These are phyloP conservation scores for Gopherus evgoodei DNA, from an alignment of 2,113 vertebrate species.

Conservation along the genomic window DNA sequence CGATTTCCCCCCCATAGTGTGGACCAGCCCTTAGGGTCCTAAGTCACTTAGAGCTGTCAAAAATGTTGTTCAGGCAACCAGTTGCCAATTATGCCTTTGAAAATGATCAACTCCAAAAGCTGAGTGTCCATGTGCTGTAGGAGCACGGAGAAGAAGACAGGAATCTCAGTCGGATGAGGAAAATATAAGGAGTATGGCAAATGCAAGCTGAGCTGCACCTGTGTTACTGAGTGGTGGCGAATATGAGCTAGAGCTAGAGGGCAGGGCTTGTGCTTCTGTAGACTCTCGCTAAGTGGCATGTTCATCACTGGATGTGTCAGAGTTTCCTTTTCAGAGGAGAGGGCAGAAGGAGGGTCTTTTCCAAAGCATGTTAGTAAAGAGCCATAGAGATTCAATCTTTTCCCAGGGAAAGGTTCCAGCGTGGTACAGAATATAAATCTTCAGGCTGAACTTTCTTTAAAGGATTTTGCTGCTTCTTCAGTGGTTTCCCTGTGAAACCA, in stretches of 20 bases:
- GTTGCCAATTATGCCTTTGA: not conserved
- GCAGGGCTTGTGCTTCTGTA: not conserved
- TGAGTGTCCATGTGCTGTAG: not conserved
- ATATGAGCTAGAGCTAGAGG: not conserved
- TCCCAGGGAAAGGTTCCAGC: not conserved
- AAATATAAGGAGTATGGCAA: not conserved
- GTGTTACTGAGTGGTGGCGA: not conserved
- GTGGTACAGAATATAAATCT: not conserved
- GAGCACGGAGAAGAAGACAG: not conserved
- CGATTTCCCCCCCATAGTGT: too few relatives aligned
- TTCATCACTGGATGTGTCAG: not conserved
- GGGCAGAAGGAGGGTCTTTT: not conserved
- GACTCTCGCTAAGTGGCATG: not conserved
- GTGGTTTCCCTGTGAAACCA: not conserved
- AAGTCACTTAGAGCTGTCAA: not conserved
- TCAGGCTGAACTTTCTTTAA: not conserved
- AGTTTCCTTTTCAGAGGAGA: not conserved
- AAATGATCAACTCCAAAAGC: not conserved
- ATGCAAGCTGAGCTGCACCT: not conserved
- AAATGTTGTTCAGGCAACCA: not conserved
- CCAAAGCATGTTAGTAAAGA: not conserved
- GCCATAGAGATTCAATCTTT: not conserved
- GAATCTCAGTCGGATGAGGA: not conserved
- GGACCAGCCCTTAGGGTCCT: not conserved
- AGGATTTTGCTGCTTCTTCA: not conserved